Evolutionary conservation across 2,888 invertebrate species (phyloP).

Genomic region (Ornithoptera alexandrae): DNA sequence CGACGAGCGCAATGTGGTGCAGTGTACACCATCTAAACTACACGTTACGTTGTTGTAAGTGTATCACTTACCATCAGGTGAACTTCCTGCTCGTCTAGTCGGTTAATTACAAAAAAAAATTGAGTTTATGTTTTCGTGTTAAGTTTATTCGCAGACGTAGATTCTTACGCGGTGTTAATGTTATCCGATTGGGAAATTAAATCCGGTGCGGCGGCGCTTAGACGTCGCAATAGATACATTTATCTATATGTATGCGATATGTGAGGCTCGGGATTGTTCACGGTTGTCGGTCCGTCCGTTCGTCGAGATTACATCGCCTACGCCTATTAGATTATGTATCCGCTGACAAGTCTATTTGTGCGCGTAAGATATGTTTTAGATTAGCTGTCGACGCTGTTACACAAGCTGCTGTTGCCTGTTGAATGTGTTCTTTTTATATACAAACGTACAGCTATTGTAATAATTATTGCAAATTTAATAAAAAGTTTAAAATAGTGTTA

Average conservation of each 20-base stretch:
- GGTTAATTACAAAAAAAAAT: too few relatives aligned
- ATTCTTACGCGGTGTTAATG: constrained; percentile 18
- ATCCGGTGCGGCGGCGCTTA: constrained; percentile 27
- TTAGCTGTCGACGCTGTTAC: constrained; percentile 41
- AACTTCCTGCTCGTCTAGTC: too few relatives aligned
- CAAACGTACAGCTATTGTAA: too few relatives aligned
- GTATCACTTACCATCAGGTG: too few relatives aligned
- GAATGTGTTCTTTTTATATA: too few relatives aligned
- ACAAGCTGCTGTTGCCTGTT: constrained; percentile 16
- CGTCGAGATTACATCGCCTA: constrained; percentile 59
- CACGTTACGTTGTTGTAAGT: too few relatives aligned
- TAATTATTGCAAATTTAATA: too few relatives aligned
- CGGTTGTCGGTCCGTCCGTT: constrained; percentile 40
- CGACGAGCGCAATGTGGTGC: too few relatives aligned
- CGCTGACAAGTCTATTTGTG: constrained; percentile 62
- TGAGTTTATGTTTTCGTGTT: too few relatives aligned
- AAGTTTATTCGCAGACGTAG: constrained; percentile 12
- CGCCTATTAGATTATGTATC: constrained; percentile 52
- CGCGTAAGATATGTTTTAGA: constrained; percentile 42
- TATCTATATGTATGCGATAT: constrained; percentile 27
- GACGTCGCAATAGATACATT: constrained; percentile 33
- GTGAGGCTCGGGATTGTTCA: constrained; percentile 39
- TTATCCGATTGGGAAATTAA: constrained; percentile 31
- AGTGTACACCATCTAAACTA: too few relatives aligned
- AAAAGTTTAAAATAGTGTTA: too few relatives aligned